These are phyloP conservation scores for Lanius ludovicianus DNA, from an alignment of 2,113 vertebrate genomes.

Conservation along the genomic window DNA sequence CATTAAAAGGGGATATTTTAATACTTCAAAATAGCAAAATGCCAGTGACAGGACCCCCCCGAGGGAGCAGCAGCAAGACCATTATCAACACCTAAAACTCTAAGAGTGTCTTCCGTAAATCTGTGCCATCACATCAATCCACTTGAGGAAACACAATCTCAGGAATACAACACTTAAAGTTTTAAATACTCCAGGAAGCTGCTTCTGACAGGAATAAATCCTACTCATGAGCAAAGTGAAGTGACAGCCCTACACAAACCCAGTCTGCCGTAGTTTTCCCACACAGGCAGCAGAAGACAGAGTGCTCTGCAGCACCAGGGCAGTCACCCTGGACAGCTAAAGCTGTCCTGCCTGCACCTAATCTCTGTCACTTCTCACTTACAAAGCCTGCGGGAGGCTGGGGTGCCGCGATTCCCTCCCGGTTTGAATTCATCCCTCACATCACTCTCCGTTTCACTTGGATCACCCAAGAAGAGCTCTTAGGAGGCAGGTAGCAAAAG, in stretches of 20 bases:
- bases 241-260: not conserved
- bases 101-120: not conserved
- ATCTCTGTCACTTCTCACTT: not conserved
- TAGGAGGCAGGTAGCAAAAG: slow-evolving; percentile 38
- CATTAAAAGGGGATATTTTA: not conserved
- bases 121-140: not conserved
- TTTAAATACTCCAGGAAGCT: not conserved
- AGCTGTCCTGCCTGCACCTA: not conserved
- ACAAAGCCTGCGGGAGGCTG: not conserved
- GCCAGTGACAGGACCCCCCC: not conserved
- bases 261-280: not conserved
- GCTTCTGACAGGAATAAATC: not conserved
- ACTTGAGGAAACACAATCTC: not conserved
- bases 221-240: not conserved
- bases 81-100: not conserved
- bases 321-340: not conserved
- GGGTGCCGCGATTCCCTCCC: not conserved
- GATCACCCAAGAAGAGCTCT: slow-evolving; percentile 32
- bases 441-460: not conserved
- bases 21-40: not conserved
- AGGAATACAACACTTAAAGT: not conserved
- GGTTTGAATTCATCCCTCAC: not conserved
- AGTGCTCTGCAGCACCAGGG: not conserved
- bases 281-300: rapidly evolving
- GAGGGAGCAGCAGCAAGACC: not conserved